Evolutionary conservation across 92 coral and sea anemone species (phyloP).

Genomic region (Paragorgia papillata): DNA sequence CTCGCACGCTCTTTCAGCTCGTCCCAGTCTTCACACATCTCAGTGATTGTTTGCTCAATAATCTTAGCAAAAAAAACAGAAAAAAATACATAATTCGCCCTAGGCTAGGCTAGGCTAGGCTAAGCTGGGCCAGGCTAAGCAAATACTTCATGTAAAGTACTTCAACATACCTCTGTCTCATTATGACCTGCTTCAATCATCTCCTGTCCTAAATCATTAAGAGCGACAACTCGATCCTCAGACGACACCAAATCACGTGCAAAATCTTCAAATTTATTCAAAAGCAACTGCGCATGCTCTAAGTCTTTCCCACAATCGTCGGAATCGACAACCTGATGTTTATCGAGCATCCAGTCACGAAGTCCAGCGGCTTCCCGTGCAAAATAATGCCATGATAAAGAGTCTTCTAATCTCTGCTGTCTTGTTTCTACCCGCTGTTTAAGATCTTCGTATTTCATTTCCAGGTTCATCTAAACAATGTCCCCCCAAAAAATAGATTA

Average conservation of each 20-base stretch:
- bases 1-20: conserved; percentile 80
- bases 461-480: conserved; percentile 7
- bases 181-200: conserved; percentile 74
- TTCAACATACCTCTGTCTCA: conserved; percentile 66
- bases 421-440: conserved; percentile 40
- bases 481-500: too few species aligned
- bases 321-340: conserved; percentile 74
- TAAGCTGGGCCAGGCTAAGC: too few species aligned
- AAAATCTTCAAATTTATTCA: conserved; percentile 92
- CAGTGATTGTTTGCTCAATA: conserved; percentile 74
- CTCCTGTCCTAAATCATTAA: conserved; percentile 80
- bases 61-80: conserved; percentile 53
- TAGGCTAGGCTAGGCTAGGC: too few species aligned
- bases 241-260: conserved; percentile 93
- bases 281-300: conserved; percentile 91
- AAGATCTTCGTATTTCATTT: conserved; percentile 23
- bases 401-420: conserved; percentile 74
- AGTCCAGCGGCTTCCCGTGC: conserved; percentile 88
- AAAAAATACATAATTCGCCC: not conserved
- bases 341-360: conserved; percentile 93
- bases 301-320: conserved; percentile 96
- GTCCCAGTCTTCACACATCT: conserved; percentile 88
- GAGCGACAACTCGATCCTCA: conserved; percentile 80
- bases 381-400: conserved; percentile 74
- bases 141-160: too few species aligned